Base-by-base conservation (phyloP, 92 coral and sea anemone genomes). In the Porites lobata region DNA sequence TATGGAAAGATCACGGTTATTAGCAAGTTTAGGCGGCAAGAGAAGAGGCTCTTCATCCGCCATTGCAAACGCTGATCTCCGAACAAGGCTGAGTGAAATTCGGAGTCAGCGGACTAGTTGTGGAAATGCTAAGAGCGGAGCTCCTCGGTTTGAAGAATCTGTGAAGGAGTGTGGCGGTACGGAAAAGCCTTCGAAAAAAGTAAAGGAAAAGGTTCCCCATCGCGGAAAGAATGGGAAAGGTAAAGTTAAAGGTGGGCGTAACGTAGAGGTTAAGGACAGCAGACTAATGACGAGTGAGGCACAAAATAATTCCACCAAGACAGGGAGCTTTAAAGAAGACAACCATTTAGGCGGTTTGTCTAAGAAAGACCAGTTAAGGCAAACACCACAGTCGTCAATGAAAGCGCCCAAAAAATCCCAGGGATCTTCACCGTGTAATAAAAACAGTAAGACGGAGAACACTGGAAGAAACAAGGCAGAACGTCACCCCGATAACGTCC, bases 71-170 rank as follows among this genome's bases (percentile, higher is more conserved):
- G 8, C 52, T 7, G 87, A 74, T 84, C 67, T 84, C 13, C 80
- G 87, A 20, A 9, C n/a, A 22, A 84, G 62, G 74, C 63, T 84
- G 17, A n/a, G 65, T 47, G 73, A 84, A 51, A 51, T 15, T 3
- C 70, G 72, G 7, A 22, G 52, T 3, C 26, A 54, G 80, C 56
- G 47, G 47, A 38, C 47, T 73, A 7, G 56, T 11, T 15, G 54
- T 2, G n/a, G 22, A 53, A 47, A 47, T 32, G 17, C 61, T 5
- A 53, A 64, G 24, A 21, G 29, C 5, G 6, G 18, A 8, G 12
- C 18, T 50, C 2, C 13, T 8, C 18, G 21, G 21, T 69, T 43
- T 57, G 58, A 54, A 57, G 20, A 53, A 9, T 19, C 26, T 21
- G 14, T 1, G 11, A 7, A 43, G 21, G 12, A 6, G 20, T 38